Conservation (phyloP, 2,888 invertebrate genomes). For the Rhimphoctona megacephalus region DNA sequence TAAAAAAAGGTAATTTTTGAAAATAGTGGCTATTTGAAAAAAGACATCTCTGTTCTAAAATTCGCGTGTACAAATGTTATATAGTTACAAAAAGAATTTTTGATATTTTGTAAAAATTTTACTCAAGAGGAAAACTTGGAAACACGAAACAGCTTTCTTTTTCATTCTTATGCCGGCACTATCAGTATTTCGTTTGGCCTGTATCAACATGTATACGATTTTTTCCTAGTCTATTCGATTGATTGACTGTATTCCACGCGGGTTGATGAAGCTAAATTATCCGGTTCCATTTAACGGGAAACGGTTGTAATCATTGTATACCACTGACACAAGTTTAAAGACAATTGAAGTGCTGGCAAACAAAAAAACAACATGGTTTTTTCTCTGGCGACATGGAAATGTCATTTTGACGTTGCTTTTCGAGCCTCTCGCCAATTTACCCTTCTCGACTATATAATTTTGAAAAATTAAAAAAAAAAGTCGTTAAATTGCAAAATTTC, state of each 20-base stretch:
- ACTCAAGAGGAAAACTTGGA: no score
- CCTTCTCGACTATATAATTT: slow-evolving; percentile 23
- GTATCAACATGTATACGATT: no score
- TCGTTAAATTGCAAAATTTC: slow-evolving; percentile 53
- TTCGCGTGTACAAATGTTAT: no score
- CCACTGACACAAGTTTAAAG: background rate
- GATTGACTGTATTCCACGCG: background rate
- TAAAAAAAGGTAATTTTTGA: background rate
- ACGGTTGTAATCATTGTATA: background rate
- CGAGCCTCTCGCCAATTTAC: slow-evolving; percentile 56
- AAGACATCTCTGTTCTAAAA: no score
- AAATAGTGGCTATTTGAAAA: no score
- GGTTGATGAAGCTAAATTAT: background rate
- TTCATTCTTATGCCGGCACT: no score
- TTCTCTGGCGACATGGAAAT: slow-evolving; percentile 52
- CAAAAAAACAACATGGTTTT: slow-evolving; percentile 38
- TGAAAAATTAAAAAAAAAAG: slow-evolving; percentile 49
- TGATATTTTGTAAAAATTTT: no score
- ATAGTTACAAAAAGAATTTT: no score
- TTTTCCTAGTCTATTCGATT: background rate
- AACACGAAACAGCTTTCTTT: no score
- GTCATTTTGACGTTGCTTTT: slow-evolving; percentile 66
- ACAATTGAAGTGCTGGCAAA: slow-evolving; percentile 46
- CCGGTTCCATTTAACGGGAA: background rate
- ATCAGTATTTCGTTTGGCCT: no score